These are phyloP conservation scores for Seriola rivoliana DNA, from an alignment of 2,113 vertebrate species.

Conservation along the genomic window DNA sequence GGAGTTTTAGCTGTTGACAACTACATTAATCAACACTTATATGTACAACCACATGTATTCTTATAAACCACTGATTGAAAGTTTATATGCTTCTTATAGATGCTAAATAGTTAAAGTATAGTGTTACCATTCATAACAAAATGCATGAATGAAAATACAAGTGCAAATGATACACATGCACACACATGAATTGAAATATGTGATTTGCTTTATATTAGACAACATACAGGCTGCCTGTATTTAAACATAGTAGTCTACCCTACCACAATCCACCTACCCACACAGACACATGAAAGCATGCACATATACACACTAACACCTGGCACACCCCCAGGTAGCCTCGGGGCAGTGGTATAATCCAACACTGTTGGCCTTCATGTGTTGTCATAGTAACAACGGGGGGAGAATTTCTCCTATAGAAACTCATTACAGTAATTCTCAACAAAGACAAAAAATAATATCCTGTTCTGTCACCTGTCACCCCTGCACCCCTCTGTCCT, in stretches of 20 bases:
- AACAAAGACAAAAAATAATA: slow-evolving; percentile 48
- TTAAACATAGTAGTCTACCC: slow-evolving; percentile 22
- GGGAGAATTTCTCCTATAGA: slow-evolving; percentile 75
- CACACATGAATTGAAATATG: background rate
- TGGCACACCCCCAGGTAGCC: slow-evolving; percentile 70
- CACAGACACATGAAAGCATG: slow-evolving; percentile 39
- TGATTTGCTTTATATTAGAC: background rate
- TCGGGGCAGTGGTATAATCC: slow-evolving; percentile 80
- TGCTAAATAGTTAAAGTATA: background rate
- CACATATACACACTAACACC: slow-evolving; percentile 49
- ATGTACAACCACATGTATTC: background rate
- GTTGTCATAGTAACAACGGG: slow-evolving; percentile 86
- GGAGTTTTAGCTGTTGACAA: background rate
- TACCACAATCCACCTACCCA: slow-evolving; percentile 39
- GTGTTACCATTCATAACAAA: background rate
- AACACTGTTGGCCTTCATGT: slow-evolving; percentile 73
- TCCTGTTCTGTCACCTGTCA: slow-evolving; percentile 36
- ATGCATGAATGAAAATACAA: background rate
- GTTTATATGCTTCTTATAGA: background rate
- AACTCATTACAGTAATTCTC: slow-evolving; percentile 80
- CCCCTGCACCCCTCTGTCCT: background rate
- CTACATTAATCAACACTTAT: background rate
- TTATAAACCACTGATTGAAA: background rate
- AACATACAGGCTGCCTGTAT: background rate
- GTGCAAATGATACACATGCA: background rate